Evolutionary conservation across 2,113 vertebrate genomes (phyloP).

Genomic region (Campylomormyrus numenius): DNA sequence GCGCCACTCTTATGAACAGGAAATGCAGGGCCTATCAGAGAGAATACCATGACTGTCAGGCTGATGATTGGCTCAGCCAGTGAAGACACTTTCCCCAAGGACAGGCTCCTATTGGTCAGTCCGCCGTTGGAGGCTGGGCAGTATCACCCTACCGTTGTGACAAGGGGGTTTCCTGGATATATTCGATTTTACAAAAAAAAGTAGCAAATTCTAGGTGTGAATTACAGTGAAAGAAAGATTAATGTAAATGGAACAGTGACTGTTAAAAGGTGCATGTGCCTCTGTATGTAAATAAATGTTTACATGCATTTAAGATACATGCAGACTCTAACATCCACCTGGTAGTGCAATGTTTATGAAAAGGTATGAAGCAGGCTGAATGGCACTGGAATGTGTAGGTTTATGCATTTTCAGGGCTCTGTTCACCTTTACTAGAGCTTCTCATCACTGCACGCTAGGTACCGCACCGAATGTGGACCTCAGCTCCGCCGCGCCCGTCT

Average conservation of each 20-base stretch:
- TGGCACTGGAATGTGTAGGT: neutral
- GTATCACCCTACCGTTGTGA: neutral
- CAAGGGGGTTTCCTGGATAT: neutral
- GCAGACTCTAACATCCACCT: neutral
- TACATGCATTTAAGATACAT: neutral
- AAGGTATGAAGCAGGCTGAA: too few relatives aligned
- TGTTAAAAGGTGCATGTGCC: neutral
- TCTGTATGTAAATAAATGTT: neutral
- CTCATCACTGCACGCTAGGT: neutral
- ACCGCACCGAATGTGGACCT: neutral
- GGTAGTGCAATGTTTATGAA: neutral
- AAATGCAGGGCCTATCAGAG: conserved; percentile 15
- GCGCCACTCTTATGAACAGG: neutral
- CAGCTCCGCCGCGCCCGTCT: neutral
- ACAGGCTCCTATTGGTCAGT: neutral
- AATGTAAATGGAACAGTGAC: neutral
- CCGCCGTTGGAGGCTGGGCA: neutral
- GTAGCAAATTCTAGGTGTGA: neutral
- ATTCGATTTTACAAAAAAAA: neutral
- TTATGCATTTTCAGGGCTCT: neutral
- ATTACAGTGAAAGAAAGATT: neutral
- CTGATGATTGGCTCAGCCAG: conserved; percentile 30
- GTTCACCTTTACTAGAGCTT: neutral
- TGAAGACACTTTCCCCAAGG: neutral
- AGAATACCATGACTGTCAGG: conserved; percentile 15